Conservation (phyloP, 2,888 invertebrate species). For the Chloroclysta siterata region DNA sequence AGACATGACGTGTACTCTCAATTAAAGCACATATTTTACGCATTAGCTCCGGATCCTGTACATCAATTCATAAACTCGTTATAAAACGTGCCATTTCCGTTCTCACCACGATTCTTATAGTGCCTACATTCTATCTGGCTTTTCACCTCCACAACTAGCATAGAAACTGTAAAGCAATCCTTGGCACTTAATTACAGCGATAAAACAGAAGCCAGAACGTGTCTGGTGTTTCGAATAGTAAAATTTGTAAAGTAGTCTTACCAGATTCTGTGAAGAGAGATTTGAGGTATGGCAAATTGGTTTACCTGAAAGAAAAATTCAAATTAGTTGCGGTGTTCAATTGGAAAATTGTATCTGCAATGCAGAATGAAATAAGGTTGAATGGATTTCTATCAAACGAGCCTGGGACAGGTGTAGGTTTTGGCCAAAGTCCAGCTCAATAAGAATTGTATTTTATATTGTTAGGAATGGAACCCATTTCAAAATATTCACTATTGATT, state of each 20-base stretch:
- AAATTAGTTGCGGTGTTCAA: slow-evolving; percentile 23
- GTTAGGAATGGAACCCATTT: neutral
- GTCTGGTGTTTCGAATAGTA: neutral
- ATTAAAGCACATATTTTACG: neutral
- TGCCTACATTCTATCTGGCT: neutral
- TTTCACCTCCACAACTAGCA: neutral
- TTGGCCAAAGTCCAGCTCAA: slow-evolving; percentile 21
- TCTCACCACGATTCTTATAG: neutral
- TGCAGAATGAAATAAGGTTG: slow-evolving; percentile 11
- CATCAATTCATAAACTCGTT: neutral
- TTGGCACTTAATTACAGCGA: neutral
- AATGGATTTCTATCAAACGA: slow-evolving; percentile 16
- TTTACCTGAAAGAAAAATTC: slow-evolving; percentile 28
- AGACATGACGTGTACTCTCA: slow-evolving; percentile 2
- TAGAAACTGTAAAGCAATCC: neutral
- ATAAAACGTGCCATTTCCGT: neutral
- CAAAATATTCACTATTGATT: neutral
- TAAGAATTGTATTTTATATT: slow-evolving; percentile 12
- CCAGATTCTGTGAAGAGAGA: slow-evolving; percentile 11
- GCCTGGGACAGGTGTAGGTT: slow-evolving; percentile 20
- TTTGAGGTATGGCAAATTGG: neutral
- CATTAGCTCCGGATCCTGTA: neutral
- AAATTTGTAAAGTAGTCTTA: slow-evolving; percentile 12
- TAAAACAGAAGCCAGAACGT: slow-evolving; percentile 13
- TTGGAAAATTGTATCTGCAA: slow-evolving; percentile 13